Evolutionary conservation across 2,113 vertebrate genomes (phyloP).

Genomic region (Orycteropus afer): DNA sequence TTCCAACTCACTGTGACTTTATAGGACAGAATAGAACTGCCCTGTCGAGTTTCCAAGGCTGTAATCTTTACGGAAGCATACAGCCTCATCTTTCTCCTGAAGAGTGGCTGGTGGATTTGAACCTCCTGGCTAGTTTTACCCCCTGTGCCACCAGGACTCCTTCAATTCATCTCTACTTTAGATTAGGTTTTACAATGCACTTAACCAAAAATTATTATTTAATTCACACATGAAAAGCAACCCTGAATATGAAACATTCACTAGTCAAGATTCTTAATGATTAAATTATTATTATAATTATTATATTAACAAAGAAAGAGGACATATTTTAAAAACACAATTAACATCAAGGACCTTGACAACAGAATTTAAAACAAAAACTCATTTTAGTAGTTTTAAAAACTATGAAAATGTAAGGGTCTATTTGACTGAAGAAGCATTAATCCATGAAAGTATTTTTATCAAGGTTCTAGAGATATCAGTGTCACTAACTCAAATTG

Average conservation of each 20-base stretch:
- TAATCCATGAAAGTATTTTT: neutral
- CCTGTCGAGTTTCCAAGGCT: no score
- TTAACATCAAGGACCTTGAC: neutral
- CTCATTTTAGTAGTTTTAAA: neutral
- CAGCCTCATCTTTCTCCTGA: no score
- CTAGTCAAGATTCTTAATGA: slow-evolving; percentile 13
- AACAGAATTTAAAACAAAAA: neutral
- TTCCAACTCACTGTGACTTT: no score
- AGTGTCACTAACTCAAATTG: neutral
- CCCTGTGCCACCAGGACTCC: no score
- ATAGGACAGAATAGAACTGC: no score
- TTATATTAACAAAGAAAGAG: slow-evolving; percentile 53
- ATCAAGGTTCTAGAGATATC: neutral
- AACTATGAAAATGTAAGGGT: neutral
- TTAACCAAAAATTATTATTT: neutral
- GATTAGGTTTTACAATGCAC: neutral
- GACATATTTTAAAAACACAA: neutral
- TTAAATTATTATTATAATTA: slow-evolving; percentile 12
- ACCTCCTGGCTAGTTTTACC: no score
- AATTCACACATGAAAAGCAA: slow-evolving; percentile 40
- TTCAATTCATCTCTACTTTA: slow-evolving; percentile 36
- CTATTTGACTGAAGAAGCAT: neutral
- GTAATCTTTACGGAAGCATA: no score
- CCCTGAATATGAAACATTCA: slow-evolving; percentile 9
- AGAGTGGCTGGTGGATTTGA: no score